Conservation (phyloP, 2,888 invertebrate genomes). For the Acronicta aceris region DNA sequence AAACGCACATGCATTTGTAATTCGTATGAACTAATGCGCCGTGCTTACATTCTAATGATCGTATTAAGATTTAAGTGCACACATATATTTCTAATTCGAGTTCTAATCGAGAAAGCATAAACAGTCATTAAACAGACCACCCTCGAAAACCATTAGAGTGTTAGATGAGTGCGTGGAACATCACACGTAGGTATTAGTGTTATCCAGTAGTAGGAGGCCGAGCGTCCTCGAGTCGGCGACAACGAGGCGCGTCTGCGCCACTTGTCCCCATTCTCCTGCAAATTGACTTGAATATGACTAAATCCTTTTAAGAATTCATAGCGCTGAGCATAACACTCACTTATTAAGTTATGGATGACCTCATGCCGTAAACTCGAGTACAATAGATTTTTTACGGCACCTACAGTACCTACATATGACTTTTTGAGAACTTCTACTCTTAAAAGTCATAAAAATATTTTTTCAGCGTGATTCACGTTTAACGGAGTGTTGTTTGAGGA, state of each 20-base stretch:
- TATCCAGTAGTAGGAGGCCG: slow-evolving; percentile 54
- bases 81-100: slow-evolving; percentile 41
- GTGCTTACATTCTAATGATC: slow-evolving; percentile 27
- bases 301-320: slow-evolving; percentile 83
- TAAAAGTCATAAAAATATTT: slow-evolving; percentile 31
- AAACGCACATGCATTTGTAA: slow-evolving; percentile 15
- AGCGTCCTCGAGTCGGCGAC: slow-evolving; percentile 54
- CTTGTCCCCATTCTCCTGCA: slow-evolving; percentile 83
- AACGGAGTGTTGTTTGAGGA: slow-evolving; percentile 45
- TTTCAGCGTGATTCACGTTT: slow-evolving; percentile 62
- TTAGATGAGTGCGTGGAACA: slow-evolving; percentile 59
- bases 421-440: slow-evolving; percentile 19
- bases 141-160: slow-evolving; percentile 66
- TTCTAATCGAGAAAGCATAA: slow-evolving; percentile 56
- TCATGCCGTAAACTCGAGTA: slow-evolving; percentile 57
- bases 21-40: slow-evolving; percentile 12
- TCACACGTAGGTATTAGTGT: slow-evolving; percentile 48
- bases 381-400: slow-evolving; percentile 51
- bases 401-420: slow-evolving; percentile 12
- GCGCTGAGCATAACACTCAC: slow-evolving; percentile 61
- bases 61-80: slow-evolving; percentile 42
- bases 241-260: slow-evolving; percentile 77
- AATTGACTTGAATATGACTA: slow-evolving; percentile 81
- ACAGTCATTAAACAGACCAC: slow-evolving; percentile 56
- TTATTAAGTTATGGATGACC: slow-evolving; percentile 75